Conservation (phyloP, 2,888 invertebrate genomes). For the Xestia ashworthii region DNA sequence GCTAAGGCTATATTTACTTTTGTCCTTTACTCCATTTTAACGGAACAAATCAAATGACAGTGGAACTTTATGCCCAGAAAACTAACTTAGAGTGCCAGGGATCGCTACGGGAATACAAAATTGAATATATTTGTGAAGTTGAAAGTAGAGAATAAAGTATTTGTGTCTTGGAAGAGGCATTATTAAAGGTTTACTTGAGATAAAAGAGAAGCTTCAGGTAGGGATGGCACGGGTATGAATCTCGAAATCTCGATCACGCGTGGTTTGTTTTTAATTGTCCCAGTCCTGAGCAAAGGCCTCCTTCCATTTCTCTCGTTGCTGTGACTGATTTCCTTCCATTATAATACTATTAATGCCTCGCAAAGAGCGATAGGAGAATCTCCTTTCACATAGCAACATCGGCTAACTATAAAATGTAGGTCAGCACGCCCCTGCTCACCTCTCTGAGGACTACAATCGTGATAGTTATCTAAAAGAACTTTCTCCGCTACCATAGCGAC, state of each 20-base stretch:
- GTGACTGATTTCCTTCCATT: not conserved
- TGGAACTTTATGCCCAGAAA: slow-evolving; percentile 49
- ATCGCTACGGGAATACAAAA: slow-evolving; percentile 49
- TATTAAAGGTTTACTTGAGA: slow-evolving; percentile 12
- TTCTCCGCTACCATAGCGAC: slow-evolving; percentile 41
- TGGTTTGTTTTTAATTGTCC: not conserved
- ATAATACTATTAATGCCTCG: not conserved
- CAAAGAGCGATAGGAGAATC: slow-evolving; percentile 7
- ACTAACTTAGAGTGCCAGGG: slow-evolving; percentile 37
- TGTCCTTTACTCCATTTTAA: slow-evolving; percentile 15
- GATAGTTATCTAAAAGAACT: slow-evolving; percentile 33
- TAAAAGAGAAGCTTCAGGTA: not conserved
- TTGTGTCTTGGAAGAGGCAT: not conserved
- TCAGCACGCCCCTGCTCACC: slow-evolving; percentile 17
- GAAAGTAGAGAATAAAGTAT: slow-evolving; percentile 8
- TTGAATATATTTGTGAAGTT: slow-evolving; percentile 46
- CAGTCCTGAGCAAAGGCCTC: not conserved
- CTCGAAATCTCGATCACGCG: too few species aligned
- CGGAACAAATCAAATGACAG: slow-evolving; percentile 46
- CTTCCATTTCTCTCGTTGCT: not conserved
- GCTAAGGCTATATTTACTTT: not conserved
- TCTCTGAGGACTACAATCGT: slow-evolving; percentile 17
- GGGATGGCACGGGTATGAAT: not conserved
- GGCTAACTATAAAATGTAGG: not conserved
- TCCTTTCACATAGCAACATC: slow-evolving; percentile 17